phyloP scores from a whole-genome alignment of 1,140 invertebrate genomes.

The Tenebrio molitor region DNA sequence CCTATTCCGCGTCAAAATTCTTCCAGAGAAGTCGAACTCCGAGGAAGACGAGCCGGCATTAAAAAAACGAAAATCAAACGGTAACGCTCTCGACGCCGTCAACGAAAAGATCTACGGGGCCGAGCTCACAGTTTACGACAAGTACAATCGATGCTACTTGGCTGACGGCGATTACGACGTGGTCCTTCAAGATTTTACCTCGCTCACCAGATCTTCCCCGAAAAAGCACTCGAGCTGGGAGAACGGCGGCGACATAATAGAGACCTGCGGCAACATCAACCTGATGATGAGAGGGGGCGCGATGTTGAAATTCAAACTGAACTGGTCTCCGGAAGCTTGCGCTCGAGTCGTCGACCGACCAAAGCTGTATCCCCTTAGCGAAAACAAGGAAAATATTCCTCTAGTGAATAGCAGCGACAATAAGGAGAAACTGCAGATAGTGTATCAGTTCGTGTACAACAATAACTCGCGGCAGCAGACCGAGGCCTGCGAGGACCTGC shows the following conservation, averaged over 20 bases:
- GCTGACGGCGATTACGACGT: conserved; percentile 93
- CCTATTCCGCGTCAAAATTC: conserved; percentile 80
- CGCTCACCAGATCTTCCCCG: conserved; percentile 71
- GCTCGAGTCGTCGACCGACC: conserved; percentile 79
- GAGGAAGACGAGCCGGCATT: conserved; percentile 72
- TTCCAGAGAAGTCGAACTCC: conserved; percentile 67
- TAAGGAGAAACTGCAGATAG: conserved; percentile 77
- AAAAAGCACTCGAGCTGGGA: conserved; percentile 86
- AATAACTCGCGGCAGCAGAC: conserved; percentile 96
- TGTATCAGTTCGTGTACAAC: conserved; percentile 97
- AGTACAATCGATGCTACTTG: conserved; percentile 87
- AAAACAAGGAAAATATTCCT: conserved; percentile 75
- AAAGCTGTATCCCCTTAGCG: conserved; percentile 69
- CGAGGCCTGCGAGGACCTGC: conserved; percentile 91
- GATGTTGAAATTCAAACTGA: conserved; percentile 85
- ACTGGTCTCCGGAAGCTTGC: conserved; percentile 83
- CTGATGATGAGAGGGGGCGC: conserved; percentile 79
- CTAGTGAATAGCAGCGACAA: conserved; percentile 60
- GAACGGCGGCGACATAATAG: conserved; percentile 78
- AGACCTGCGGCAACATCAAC: conserved; percentile 74
- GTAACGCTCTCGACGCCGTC: conserved; percentile 48
- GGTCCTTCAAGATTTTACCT: conserved; percentile 80
- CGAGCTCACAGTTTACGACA: conserved; percentile 92
- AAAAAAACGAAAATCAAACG: conserved; percentile 72
- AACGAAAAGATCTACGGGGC: conserved; percentile 81